Conservation (phyloP, 2,113 vertebrate species). For the Lamprotornis superbus region DNA sequence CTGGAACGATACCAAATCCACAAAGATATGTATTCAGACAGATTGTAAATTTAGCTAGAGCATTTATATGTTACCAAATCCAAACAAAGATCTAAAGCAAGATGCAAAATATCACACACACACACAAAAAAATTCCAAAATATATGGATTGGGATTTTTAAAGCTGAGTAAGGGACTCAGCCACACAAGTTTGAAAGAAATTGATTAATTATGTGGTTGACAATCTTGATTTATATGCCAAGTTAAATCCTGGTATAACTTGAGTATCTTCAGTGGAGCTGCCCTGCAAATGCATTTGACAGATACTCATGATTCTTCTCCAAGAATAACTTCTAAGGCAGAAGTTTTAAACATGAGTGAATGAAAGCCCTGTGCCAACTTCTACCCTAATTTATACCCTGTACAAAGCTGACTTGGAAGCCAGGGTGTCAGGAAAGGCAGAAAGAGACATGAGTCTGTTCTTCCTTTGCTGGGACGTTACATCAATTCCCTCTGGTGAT, state of each 20-base stretch:
- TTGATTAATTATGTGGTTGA: not conserved
- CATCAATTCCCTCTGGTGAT: not conserved
- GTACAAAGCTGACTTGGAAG: slow-evolving; percentile 5
- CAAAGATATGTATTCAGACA: not conserved
- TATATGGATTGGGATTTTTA: not conserved
- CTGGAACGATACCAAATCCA: not conserved
- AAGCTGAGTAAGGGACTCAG: not conserved
- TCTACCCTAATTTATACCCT: slow-evolving; percentile 23
- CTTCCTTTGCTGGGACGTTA: slow-evolving; percentile 20
- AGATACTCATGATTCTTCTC: not conserved
- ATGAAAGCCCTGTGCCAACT: not conserved
- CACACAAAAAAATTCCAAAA: not conserved
- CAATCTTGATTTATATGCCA: not conserved
- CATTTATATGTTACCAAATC: not conserved
- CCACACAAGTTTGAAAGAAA: not conserved
- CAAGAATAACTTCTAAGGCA: slow-evolving; percentile 36
- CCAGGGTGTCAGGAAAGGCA: not conserved
- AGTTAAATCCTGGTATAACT: not conserved
- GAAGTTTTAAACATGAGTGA: slow-evolving; percentile 33
- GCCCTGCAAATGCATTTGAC: not conserved
- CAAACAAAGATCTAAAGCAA: slow-evolving; percentile 14
- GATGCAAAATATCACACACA: not conserved
- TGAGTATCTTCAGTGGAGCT: not conserved
- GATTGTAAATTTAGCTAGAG: slow-evolving; percentile 10
- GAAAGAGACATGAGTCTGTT: slow-evolving; percentile 34